Evolutionary conservation across 2,113 vertebrate genomes (phyloP).

Genomic region (Hippocampus guttulatus): DNA sequence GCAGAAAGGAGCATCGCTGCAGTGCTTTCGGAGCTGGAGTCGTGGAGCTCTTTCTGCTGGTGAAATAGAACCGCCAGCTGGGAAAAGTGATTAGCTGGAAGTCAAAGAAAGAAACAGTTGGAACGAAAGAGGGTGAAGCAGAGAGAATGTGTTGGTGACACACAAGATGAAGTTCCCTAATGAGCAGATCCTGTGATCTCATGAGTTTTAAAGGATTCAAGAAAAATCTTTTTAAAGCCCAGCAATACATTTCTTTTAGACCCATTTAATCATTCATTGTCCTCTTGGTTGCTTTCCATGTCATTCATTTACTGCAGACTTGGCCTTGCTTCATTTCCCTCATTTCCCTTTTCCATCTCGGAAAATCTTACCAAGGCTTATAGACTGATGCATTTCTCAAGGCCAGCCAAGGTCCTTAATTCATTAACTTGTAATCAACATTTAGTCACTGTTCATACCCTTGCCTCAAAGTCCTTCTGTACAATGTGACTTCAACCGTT

Average conservation of each 20-base stretch:
- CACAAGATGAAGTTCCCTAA: slow-evolving; percentile 47
- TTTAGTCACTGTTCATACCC: slow-evolving; percentile 18
- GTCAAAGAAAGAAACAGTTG: slow-evolving; percentile 31
- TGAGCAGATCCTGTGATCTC: slow-evolving; percentile 53
- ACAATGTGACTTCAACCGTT: background rate
- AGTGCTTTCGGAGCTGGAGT: slow-evolving; percentile 49
- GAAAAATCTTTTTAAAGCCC: slow-evolving; percentile 41
- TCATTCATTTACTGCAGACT: slow-evolving; percentile 47
- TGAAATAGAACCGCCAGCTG: slow-evolving; percentile 57
- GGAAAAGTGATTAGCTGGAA: slow-evolving; percentile 57
- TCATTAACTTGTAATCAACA: slow-evolving; percentile 13
- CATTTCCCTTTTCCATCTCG: slow-evolving; percentile 4
- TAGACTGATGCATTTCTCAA: slow-evolving; percentile 21
- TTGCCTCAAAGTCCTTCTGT: background rate
- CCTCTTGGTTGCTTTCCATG: slow-evolving; percentile 19
- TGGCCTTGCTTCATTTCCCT: slow-evolving; percentile 9
- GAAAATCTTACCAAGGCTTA: slow-evolving; percentile 20
- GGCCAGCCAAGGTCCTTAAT: slow-evolving; percentile 34
- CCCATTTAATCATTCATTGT: slow-evolving; percentile 42
- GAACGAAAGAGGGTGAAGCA: slow-evolving; percentile 23
- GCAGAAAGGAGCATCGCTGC: slow-evolving; percentile 50
- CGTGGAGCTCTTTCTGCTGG: slow-evolving; percentile 39
- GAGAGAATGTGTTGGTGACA: slow-evolving; percentile 14
- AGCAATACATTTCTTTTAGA: slow-evolving; percentile 35
- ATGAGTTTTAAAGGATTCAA: slow-evolving; percentile 47